Evolutionary conservation across 2,888 invertebrate species (phyloP).

Genomic region (Thymelicus lineola): DNA sequence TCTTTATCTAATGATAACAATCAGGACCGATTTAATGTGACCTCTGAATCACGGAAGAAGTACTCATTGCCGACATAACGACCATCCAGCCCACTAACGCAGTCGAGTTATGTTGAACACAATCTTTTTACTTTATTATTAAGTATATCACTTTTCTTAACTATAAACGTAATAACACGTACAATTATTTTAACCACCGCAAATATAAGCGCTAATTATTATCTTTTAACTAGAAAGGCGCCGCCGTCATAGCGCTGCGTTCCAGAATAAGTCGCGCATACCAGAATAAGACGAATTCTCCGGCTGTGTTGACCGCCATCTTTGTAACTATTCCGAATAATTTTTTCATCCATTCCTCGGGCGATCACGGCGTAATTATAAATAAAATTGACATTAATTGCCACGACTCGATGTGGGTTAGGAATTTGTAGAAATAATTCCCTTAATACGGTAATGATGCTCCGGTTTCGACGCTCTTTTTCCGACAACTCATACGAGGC

Average conservation of each 20-base stretch:
- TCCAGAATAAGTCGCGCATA: constrained; percentile 41
- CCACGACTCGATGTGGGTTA: constrained; percentile 72
- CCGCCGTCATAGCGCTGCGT: constrained; percentile 43
- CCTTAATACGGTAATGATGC: constrained; percentile 50
- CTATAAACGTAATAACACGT: constrained; percentile 24
- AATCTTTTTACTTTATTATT: constrained; percentile 2
- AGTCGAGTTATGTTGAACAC: background rate
- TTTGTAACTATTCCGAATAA: constrained; percentile 51
- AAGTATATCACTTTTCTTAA: constrained; percentile 26
- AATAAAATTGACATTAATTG: constrained; percentile 82
- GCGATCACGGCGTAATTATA: constrained; percentile 67
- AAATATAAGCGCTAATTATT: constrained; percentile 44
- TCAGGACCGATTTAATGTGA: too few species aligned
- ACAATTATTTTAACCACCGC: constrained; percentile 36
- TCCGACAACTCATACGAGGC: constrained; percentile 17
- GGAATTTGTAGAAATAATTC: constrained; percentile 76
- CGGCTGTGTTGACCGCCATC: constrained; percentile 49
- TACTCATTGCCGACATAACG: too few species aligned
- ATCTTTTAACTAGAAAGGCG: constrained; percentile 46
- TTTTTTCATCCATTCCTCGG: constrained; percentile 57
- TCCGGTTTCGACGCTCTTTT: constrained; percentile 31
- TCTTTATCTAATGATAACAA: too few species aligned
- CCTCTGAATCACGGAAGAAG: too few species aligned
- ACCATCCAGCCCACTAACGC: too few species aligned
- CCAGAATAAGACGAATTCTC: constrained; percentile 48